phyloP scores from a whole-genome alignment of 2,113 vertebrate species.

The Sus scrofa region T2T-Sscrofa CM000824.6:219943501-219944000 shows the following conservation, averaged over 20 bases:
- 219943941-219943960: not conserved
- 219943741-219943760: no score
- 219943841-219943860: no score
- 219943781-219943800: no score
- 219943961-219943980: not conserved
- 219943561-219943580: not conserved
- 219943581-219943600: not conserved
- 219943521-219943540: not conserved
- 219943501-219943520: not conserved
- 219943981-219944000: not conserved
- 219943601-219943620: not conserved
- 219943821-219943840: no score
- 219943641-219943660: not conserved
- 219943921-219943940: not conserved
- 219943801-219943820: no score
- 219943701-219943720: not conserved
- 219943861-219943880: no score
- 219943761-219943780: no score
- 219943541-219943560: not conserved
- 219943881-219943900: no score
- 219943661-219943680: not conserved
- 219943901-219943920: no score
- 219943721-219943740: no score
- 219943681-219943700: not conserved
- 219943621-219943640: not conserved